A percentile compares a stretch with the other conserved stretches of the same genome.
Evolutionary conservation across 1,140 invertebrate genomes (phyloP).

Genomic region (Mamestra configurata): DNA sequence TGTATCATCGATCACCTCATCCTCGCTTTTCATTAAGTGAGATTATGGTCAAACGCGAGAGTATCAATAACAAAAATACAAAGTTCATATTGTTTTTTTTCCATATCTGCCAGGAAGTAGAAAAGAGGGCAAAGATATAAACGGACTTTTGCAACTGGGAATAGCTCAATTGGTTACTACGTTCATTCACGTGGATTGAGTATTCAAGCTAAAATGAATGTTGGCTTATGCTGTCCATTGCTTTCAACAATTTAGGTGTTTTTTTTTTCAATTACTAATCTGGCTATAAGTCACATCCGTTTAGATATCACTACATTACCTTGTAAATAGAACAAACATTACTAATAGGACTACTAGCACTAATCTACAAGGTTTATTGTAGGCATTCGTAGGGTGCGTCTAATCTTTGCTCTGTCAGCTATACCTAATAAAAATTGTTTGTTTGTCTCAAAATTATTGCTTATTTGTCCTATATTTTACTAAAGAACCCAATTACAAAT

Average conservation of each 20-base stretch:
- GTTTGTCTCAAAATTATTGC: not conserved
- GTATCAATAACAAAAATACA: too few species aligned
- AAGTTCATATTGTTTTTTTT: too few species aligned
- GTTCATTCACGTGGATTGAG: too few species aligned
- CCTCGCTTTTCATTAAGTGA: too few species aligned
- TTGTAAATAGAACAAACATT: conserved; percentile 43
- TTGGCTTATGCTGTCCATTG: not conserved
- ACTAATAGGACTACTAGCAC: not conserved
- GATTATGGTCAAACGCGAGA: too few species aligned
- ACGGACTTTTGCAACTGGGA: too few species aligned
- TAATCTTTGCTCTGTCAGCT: conserved; percentile 22
- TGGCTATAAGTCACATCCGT: conserved; percentile 18
- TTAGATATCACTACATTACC: conserved; percentile 24
- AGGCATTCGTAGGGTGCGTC: conserved; percentile 17
- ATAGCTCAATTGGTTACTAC: too few species aligned
- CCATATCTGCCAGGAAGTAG: too few species aligned
- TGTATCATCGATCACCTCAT: too few species aligned
- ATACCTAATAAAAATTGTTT: conserved; percentile 13
- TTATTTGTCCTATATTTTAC: not conserved
- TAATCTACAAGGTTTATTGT: conserved; percentile 36
- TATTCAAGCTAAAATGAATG: not conserved
- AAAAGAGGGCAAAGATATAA: too few species aligned
- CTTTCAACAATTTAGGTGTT: not conserved
- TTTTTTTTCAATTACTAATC: conserved; percentile 6
- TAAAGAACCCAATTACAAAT: too few species aligned